A percentile compares a stretch with the other conserved stretches of the same genome.
Conservation (phyloP, 2,113 vertebrate species). For the Marmota monax region DNA sequence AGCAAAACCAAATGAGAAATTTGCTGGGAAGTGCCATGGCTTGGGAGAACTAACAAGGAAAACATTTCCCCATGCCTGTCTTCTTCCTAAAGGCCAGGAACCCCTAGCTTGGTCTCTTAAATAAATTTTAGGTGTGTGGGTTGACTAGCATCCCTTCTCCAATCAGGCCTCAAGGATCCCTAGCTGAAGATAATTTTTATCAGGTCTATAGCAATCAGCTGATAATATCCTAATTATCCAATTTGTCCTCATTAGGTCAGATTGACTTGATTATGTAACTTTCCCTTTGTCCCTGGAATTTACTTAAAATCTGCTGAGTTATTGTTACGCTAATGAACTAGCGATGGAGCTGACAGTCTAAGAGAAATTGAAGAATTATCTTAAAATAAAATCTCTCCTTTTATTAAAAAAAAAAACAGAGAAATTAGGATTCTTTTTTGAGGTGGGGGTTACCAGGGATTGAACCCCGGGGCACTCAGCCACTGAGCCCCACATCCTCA, state of each 20-base stretch:
- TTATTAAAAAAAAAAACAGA: too few relatives aligned
- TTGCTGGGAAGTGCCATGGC: slow-evolving; percentile 81
- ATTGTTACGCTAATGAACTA: neutral
- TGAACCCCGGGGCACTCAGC: too few relatives aligned
- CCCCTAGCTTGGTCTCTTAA: slow-evolving; percentile 70
- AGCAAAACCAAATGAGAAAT: slow-evolving; percentile 81
- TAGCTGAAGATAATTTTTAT: slow-evolving; percentile 76
- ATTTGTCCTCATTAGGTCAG: slow-evolving; percentile 50
- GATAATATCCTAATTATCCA: neutral
- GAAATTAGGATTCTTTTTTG: neutral
- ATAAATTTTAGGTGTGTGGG: slow-evolving; percentile 82
- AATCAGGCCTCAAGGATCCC: slow-evolving; percentile 72
- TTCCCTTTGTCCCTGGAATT: neutral
- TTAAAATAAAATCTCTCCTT: neutral
- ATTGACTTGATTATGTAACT: neutral
- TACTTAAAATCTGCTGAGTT: neutral
- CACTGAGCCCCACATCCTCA: too few relatives aligned
- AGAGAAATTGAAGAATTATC: neutral
- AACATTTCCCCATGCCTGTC: slow-evolving; percentile 56
- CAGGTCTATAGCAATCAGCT: neutral
- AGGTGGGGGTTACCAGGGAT: too few relatives aligned
- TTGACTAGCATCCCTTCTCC: slow-evolving; percentile 31
- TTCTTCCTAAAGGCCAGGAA: neutral
- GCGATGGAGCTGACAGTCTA: neutral
- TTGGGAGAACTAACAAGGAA: slow-evolving; percentile 12